Conservation (phyloP, 2,888 invertebrate species). For the Drosophila atroscutellata region DNA sequence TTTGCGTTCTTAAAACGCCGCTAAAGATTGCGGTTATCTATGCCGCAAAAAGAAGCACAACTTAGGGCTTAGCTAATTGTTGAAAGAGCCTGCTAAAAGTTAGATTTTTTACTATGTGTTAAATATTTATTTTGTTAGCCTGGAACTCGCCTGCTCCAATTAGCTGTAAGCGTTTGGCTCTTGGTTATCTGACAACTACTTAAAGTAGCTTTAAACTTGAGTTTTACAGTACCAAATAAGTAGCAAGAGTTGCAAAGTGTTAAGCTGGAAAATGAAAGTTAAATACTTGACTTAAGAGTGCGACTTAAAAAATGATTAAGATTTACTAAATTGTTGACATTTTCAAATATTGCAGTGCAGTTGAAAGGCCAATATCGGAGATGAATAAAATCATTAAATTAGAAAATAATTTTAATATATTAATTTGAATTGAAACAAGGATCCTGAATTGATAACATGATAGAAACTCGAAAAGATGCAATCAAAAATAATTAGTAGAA, state of each 20-base stretch:
- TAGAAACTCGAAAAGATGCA: not conserved
- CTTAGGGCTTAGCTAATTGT: not conserved
- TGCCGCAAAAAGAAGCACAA: not conserved
- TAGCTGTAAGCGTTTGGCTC: not conserved
- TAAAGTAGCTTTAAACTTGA: not conserved
- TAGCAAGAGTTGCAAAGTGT: not conserved
- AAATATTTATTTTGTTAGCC: not conserved
- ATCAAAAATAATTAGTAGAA: not conserved
- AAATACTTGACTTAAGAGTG: not conserved
- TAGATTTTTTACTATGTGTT: not conserved
- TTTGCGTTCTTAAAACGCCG: not conserved
- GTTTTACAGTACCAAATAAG: not conserved
- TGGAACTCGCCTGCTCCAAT: not conserved
- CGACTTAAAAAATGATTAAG: not conserved
- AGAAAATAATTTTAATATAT: too few relatives aligned
- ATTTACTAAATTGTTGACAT: not conserved
- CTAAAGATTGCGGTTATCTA: not conserved
- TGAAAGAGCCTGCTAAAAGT: not conserved
- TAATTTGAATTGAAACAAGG: not conserved
- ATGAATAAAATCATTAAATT: not conserved
- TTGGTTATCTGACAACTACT: not conserved
- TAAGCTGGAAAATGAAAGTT: not conserved
- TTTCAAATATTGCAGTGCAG: not conserved
- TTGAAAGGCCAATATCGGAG: not conserved
- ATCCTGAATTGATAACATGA: not conserved